Conservation (phyloP, 2,888 invertebrate genomes). For the Phyllotreta striolata region DNA sequence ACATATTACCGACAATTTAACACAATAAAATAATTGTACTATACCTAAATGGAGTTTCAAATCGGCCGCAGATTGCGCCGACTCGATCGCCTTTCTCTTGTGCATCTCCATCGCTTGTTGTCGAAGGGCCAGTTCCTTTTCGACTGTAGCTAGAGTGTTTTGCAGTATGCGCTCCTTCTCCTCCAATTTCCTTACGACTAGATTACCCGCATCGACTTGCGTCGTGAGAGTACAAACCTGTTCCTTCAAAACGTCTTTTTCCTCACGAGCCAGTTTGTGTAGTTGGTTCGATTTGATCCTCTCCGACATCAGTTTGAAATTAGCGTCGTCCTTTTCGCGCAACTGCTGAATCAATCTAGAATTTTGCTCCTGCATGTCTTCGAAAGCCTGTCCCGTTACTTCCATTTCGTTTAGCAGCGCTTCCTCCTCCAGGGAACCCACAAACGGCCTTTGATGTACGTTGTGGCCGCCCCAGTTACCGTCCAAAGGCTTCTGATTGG, state of each 20-base stretch:
- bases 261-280: slow-evolving; percentile 92
- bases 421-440: slow-evolving; percentile 89
- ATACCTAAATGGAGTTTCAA: slow-evolving; percentile 90
- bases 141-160: slow-evolving; percentile 89
- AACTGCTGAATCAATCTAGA: slow-evolving; percentile 93
- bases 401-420: slow-evolving; percentile 98
- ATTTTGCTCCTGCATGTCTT: slow-evolving; percentile 99
- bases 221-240: slow-evolving; percentile 64
- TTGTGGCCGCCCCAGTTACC: slow-evolving; percentile 52
- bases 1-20: no score
- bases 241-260: slow-evolving; percentile 92
- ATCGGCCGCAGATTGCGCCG: slow-evolving; percentile 96
- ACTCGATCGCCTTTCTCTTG: slow-evolving; percentile 96
- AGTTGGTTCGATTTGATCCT: slow-evolving; percentile 94
- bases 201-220: slow-evolving; percentile 89
- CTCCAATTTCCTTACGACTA: slow-evolving; percentile 91
- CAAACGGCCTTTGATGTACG: slow-evolving; percentile 71
- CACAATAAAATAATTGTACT: slow-evolving; percentile 34
- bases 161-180: slow-evolving; percentile 95
- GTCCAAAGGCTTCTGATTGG: slow-evolving; percentile 79
- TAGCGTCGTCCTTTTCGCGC: slow-evolving; percentile 96
- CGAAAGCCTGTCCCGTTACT: slow-evolving; percentile 98
- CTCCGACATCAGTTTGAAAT: slow-evolving; percentile 98
- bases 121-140: slow-evolving; percentile 90
- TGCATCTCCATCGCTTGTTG: slow-evolving; percentile 99